Percentiles rank a stretch among this genome's conserved stretches.
Conservation (phyloP, 2,888 invertebrate species). For the Vannuccia rotundouncinata region DNA sequence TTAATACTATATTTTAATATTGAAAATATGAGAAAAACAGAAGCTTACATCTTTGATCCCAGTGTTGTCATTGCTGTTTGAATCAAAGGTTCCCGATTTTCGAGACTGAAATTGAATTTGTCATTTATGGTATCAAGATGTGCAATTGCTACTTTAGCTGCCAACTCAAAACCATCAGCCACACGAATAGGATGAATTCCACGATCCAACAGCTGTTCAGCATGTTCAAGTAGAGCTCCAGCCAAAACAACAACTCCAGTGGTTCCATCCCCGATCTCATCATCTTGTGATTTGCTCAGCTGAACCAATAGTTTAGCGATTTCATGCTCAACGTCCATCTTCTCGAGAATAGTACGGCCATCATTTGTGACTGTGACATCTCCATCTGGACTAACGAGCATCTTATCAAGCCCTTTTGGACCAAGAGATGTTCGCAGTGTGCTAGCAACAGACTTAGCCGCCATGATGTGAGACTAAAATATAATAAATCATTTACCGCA, state of each 20-base stretch:
- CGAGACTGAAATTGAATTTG: conserved; percentile 74
- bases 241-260: conserved; percentile 72
- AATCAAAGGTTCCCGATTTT: conserved; percentile 75
- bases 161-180: conserved; percentile 95
- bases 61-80: conserved; percentile 95
- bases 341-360: conserved; percentile 94
- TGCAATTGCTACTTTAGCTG: conserved; percentile 76
- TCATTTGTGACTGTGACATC: conserved; percentile 97
- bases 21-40: neutral
- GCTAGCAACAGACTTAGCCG: conserved; percentile 83
- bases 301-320: conserved; percentile 96
- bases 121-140: conserved; percentile 82
- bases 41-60: conserved; percentile 82
- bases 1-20: too few species aligned
- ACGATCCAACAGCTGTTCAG: conserved; percentile 79
- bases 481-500: conserved; percentile 41
- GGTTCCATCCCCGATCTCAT: conserved; percentile 98
- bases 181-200: conserved; percentile 98
- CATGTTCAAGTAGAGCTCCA: conserved; percentile 88
- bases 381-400: conserved; percentile 92
- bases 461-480: conserved; percentile 87
- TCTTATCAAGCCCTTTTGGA: conserved; percentile 89
- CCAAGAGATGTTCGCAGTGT: conserved; percentile 87
- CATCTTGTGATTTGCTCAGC: conserved; percentile 93
- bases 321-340: conserved; percentile 98